These are phyloP conservation scores for Laticauda laticaudata DNA, from an alignment of 2,113 vertebrate species.

Conservation along the genomic window DNA sequence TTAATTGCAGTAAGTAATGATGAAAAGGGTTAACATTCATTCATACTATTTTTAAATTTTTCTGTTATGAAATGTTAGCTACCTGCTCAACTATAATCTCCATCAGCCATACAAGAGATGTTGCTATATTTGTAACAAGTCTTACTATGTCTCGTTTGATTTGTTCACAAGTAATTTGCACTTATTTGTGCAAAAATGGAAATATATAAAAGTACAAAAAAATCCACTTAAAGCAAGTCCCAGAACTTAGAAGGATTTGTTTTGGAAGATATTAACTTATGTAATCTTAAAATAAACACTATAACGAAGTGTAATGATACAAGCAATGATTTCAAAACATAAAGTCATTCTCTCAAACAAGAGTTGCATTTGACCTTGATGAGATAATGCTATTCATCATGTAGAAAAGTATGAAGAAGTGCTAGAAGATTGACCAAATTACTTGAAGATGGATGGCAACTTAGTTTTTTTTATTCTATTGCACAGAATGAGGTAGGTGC, in stretches of 20 bases:
- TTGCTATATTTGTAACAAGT: neutral
- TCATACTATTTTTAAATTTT: neutral
- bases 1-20: conserved; percentile 32
- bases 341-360: neutral
- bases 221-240: neutral
- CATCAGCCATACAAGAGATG: neutral
- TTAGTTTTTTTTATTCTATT: neutral
- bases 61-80: neutral
- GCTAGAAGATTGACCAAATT: neutral
- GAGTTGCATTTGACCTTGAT: neutral
- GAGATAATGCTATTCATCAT: neutral
- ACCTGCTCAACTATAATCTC: neutral
- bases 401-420: neutral
- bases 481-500: neutral
- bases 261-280: neutral
- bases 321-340: neutral
- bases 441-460: neutral
- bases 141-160: neutral
- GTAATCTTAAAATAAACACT: neutral
- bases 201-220: neutral
- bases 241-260: neutral
- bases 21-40: conserved; percentile 7
- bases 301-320: neutral
- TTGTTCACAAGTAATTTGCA: neutral
- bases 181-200: neutral